Evolutionary conservation across 2,113 vertebrate species (phyloP).

Genomic region (Girardinichthys multiradiatus): DNA sequence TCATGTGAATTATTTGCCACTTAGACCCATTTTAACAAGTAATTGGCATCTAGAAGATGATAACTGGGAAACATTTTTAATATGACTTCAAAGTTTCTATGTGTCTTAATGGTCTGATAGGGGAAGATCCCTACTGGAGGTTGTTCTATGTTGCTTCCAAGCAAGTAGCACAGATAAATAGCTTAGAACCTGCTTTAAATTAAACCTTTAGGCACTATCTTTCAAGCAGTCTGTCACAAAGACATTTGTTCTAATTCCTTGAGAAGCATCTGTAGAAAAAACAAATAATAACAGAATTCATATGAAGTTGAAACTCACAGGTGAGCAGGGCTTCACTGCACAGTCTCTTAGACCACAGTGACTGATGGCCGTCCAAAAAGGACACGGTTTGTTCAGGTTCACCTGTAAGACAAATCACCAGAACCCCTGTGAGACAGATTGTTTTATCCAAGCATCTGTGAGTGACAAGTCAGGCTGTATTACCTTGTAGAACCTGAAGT

Average conservation of each 20-base stretch:
- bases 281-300: neutral
- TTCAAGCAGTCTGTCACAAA: too few relatives aligned
- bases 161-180: too few relatives aligned
- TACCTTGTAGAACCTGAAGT: conserved; percentile 97
- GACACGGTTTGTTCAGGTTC: conserved; percentile 91
- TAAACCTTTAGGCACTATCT: too few relatives aligned
- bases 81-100: too few relatives aligned
- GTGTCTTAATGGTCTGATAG: too few relatives aligned
- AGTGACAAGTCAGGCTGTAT: neutral
- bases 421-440: neutral
- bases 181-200: too few relatives aligned
- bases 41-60: too few relatives aligned
- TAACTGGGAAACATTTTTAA: too few relatives aligned
- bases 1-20: neutral
- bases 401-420: conserved; percentile 76
- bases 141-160: too few relatives aligned
- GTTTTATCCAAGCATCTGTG: neutral
- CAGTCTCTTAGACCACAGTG: conserved; percentile 90
- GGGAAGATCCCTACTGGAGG: too few relatives aligned
- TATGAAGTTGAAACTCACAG: conserved; percentile 79
- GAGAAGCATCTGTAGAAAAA: neutral
- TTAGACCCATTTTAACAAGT: neutral
- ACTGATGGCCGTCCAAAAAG: conserved; percentile 87
- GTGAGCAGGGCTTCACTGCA: conserved; percentile 87
- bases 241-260: too few relatives aligned